Percentiles rank a stretch among this genome's conserved stretches.
Evolutionary conservation across 2,797 vertebrate genomes (phyloP).

Genomic region (Myotis findleyi): DNA sequence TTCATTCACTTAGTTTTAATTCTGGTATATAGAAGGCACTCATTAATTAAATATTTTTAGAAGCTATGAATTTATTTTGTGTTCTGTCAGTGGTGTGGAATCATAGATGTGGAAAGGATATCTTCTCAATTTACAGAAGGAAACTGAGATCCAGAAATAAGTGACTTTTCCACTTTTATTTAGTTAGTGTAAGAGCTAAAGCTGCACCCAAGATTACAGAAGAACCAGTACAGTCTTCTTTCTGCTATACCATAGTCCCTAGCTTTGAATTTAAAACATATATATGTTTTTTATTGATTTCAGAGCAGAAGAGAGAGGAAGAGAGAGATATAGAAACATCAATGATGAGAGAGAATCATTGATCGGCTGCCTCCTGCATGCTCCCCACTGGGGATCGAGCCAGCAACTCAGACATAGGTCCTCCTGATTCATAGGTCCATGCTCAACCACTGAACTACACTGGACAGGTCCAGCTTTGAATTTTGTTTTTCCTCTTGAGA

Average conservation of each 20-base stretch:
- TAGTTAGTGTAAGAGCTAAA: constrained; percentile 14
- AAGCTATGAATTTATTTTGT: constrained; percentile 8
- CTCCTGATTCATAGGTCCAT: no score
- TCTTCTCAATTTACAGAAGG: constrained; percentile 48
- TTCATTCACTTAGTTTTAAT: constrained; percentile 27
- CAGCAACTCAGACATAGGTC: no score
- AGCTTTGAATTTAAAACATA: neutral
- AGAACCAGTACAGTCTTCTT: neutral
- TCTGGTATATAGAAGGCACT: constrained; percentile 22
- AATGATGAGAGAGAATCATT: no score
- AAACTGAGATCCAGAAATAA: constrained; percentile 1
- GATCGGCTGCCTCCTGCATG: no score
- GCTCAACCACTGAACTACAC: no score
- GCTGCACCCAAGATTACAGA: neutral
- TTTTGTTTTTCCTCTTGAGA: constrained; percentile 24
- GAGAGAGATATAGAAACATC: no score
- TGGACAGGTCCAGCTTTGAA: neutral
- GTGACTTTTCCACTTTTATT: neutral
- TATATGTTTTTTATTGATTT: no score
- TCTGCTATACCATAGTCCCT: neutral
- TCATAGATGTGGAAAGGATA: constrained; percentile 20
- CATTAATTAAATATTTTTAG: neutral
- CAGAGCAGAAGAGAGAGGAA: no score
- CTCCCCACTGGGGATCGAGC: no score
- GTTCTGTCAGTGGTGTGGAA: neutral